Conservation (phyloP, 2,888 invertebrate species). For the Himalopsyche kuldschensis region DNA sequence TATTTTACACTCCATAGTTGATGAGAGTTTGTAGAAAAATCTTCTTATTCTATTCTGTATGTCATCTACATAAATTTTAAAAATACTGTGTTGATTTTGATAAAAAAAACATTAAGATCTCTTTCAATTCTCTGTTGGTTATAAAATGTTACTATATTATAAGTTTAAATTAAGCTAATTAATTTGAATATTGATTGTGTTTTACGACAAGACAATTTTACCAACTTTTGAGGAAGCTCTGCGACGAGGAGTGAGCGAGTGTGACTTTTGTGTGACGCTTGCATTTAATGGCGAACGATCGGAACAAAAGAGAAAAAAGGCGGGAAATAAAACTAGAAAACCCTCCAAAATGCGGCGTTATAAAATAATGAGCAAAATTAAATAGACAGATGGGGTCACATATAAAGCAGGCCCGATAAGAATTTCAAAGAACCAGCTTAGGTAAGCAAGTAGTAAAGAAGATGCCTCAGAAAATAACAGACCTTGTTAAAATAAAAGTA, state of each 20-base stretch:
- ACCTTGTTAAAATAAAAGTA: background rate
- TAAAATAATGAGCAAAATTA: constrained; percentile 1
- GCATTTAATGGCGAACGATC: constrained; percentile 1
- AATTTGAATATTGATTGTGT: no score
- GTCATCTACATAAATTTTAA: no score
- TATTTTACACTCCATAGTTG: no score
- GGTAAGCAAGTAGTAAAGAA: background rate
- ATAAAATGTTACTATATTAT: no score
- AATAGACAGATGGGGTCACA: constrained; percentile 1
- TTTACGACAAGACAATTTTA: no score
- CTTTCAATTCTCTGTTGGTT: no score
- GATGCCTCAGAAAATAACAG: background rate
- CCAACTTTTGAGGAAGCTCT: background rate
- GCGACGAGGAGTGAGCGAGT: background rate
- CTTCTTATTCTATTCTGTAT: no score
- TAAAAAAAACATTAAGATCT: no score
- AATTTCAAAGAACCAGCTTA: background rate
- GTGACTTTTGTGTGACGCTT: background rate
- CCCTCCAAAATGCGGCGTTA: background rate
- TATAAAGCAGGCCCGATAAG: background rate
- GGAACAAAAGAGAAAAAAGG: background rate
- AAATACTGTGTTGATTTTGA: no score
- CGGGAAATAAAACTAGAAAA: background rate
- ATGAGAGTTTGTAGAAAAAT: no score
- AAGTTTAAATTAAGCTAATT: no score